Percentiles rank a stretch among this genome's conserved stretches.
Evolutionary conservation across 2,888 invertebrate species (phyloP).

Genomic region (Philopedon plagiatum): DNA sequence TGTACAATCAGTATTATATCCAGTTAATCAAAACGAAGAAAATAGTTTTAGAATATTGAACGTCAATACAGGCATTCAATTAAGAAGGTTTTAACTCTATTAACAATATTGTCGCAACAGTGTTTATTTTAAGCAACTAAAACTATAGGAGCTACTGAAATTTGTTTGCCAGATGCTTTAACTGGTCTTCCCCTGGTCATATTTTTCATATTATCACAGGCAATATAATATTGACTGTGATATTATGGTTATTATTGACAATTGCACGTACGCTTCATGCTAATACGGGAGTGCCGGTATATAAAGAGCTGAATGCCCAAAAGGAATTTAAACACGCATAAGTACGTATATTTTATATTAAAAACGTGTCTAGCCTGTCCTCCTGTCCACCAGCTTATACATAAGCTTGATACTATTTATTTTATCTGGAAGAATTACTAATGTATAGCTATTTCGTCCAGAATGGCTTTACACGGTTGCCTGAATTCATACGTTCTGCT

Average conservation of each 20-base stretch:
- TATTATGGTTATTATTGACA: conserved; percentile 2
- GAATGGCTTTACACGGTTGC: not conserved
- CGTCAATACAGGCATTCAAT: too few relatives aligned
- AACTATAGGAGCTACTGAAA: too few relatives aligned
- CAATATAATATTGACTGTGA: too few relatives aligned
- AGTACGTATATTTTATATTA: conserved; percentile 3
- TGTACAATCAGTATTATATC: too few relatives aligned
- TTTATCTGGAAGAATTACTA: not conserved
- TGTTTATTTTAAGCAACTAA: too few relatives aligned
- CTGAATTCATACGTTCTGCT: not conserved
- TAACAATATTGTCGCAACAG: too few relatives aligned
- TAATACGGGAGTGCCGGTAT: conserved; percentile 24
- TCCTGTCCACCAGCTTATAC: not conserved
- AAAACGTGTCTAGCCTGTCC: not conserved
- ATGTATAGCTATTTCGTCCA: not conserved
- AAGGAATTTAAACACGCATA: conserved; percentile 5
- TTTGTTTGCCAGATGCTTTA: too few relatives aligned
- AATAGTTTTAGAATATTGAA: too few relatives aligned
- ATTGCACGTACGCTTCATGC: conserved; percentile 11
- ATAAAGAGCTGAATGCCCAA: not conserved
- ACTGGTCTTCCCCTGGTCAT: conserved; percentile 3
- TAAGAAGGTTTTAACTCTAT: too few relatives aligned
- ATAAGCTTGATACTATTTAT: not conserved
- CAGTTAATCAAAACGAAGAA: too few relatives aligned
- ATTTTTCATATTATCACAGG: not conserved